These are phyloP conservation scores for Boulengerochromis microlepis DNA, from an alignment of 2,113 vertebrate genomes.

Conservation along the genomic window DNA sequence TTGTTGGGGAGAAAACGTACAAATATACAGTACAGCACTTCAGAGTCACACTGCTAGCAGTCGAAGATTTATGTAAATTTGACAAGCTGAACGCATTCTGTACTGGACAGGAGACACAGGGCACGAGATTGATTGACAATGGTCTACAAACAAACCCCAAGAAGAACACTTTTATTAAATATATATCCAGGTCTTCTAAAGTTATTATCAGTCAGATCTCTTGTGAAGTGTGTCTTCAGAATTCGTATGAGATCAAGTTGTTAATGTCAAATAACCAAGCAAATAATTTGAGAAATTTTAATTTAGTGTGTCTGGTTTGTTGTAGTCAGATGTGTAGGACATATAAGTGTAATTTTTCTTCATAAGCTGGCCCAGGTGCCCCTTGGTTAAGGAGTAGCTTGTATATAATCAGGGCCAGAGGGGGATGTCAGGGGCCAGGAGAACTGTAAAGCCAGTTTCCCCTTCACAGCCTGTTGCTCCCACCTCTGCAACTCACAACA, in stretches of 20 bases:
- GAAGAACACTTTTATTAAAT: not conserved
- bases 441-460: conserved; percentile 38
- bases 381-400: not conserved
- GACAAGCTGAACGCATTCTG: not conserved
- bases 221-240: not conserved
- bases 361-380: not conserved
- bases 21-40: not conserved
- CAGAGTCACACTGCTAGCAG: not conserved
- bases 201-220: not conserved
- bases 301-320: not conserved
- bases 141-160: not conserved
- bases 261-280: not conserved
- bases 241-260: not conserved
- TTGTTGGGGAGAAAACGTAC: not conserved
- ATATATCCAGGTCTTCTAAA: not conserved
- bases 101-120: not conserved
- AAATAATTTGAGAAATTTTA: not conserved
- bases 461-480: conserved; percentile 49
- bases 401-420: conserved; percentile 41
- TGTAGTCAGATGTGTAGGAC: not conserved
- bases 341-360: conserved; percentile 6
- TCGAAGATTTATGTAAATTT: not conserved
- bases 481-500: conserved; percentile 46
- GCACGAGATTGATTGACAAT: accelerated
- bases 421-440: conserved; percentile 30